Evolutionary conservation across 1,140 invertebrate species (phyloP).

Genomic region (Trichonephila clavata): DNA sequence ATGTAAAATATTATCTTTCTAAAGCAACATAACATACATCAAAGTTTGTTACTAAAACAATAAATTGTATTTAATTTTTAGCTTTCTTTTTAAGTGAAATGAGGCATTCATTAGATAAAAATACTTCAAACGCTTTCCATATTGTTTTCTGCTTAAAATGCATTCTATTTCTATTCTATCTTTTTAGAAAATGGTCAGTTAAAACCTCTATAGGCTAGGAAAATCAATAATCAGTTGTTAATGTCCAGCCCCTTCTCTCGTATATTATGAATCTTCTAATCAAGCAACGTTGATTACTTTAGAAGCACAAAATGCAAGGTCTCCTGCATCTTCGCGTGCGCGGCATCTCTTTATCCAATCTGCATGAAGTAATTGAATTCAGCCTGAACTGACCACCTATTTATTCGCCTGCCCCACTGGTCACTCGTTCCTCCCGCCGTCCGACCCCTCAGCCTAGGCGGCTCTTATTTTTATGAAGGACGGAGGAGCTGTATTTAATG

Average conservation of each 20-base stretch:
- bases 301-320: conserved; percentile 11
- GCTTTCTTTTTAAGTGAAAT: background rate
- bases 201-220: background rate
- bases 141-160: background rate
- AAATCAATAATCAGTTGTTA: conserved; percentile 14
- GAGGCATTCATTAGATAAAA: too few species aligned
- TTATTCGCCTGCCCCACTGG: conserved; percentile 26
- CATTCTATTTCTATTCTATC: background rate
- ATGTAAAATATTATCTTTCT: too few species aligned
- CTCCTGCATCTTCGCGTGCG: conserved; percentile 9
- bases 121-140: background rate
- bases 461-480: conserved; percentile 31
- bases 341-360: conserved; percentile 19
- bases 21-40: too few species aligned
- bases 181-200: background rate
- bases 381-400: conserved; percentile 19
- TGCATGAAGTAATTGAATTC: conserved; percentile 35
- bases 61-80: too few species aligned
- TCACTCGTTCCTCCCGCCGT: background rate
- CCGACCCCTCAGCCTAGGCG: conserved; percentile 11
- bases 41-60: too few species aligned
- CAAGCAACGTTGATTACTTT: conserved; percentile 37
- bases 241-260: background rate
- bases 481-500: conserved; percentile 58
- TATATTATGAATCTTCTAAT: conserved; percentile 24